Evolutionary conservation across 2,888 invertebrate species (phyloP), one percentile per base, ranked within the genome.

Genomic region (Atethmia centrago): DNA sequence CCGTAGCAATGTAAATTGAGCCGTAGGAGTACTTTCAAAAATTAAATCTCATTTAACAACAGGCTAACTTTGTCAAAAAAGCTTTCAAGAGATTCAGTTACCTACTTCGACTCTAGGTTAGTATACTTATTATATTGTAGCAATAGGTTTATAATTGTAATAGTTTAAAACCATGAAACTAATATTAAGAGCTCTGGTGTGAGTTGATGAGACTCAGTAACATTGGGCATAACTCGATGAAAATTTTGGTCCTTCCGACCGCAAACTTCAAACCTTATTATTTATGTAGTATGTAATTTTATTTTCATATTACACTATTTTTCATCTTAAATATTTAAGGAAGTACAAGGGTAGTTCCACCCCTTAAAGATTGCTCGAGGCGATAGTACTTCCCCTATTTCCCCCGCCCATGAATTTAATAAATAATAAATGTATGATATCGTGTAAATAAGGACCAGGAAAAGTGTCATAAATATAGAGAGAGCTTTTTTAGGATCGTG

Each of bases 371-470:
- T 73, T 51, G 45, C 64, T 69, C 4, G 80, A 56, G 63, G 80
- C 77, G 80, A 84, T 77, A 77, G n/a, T 65, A 71, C 53, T 63
- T 68, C 75, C 79, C 79, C 74, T 69, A 40, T 53, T 63, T 51
- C 51, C 7, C 51, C 59, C 58, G 53, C 79, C 67, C 73, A 71
- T 66, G 61, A 76, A 58, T 82, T 66, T 76, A 69, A 83, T 82
- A 79, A 82, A 82, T 82, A 82, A 79, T 83, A 83, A 71, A 82
- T 83, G 71, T 64, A 76, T 74, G 64, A 14, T 74, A 82, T 77
- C 63, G 53, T 74, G 82, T 80, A 80, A 82, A 82, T 78, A 82
- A 80, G 73, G 67, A 25, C 9, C 25, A 47, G 51, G 45, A 31
- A 70, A 51, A 59, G 10, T 58, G 58, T n/a, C 49, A 58, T 79